Evolutionary conservation across 2,113 vertebrate species (phyloP).

Genomic region (Psammodynastes pulverulentus): DNA sequence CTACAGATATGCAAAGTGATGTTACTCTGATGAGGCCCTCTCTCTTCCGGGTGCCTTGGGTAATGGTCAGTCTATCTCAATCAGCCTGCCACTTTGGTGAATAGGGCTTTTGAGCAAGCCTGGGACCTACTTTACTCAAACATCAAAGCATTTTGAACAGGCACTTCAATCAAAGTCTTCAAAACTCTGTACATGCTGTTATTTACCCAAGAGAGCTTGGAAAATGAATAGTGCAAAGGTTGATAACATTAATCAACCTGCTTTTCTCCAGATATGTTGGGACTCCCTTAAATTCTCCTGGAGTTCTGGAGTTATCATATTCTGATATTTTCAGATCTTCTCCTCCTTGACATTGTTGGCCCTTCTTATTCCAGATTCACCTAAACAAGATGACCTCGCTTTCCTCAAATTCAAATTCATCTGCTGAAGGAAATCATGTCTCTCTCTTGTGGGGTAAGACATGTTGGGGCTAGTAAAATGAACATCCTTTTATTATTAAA

Average conservation of each 20-base stretch:
- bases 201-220: background rate
- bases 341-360: background rate
- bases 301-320: background rate
- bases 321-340: background rate
- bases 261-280: background rate
- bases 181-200: background rate
- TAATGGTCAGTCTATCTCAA: background rate
- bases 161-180: background rate
- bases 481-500: background rate
- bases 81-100: background rate
- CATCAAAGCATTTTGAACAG: background rate
- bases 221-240: background rate
- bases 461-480: background rate
- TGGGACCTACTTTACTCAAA: background rate
- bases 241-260: background rate
- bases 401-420: rapidly evolving
- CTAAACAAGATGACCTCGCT: background rate
- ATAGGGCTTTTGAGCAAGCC: background rate
- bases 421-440: rapidly evolving
- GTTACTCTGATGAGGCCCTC: background rate
- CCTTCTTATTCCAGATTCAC: background rate
- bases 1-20: background rate
- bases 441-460: slow-evolving; percentile 44
- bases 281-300: background rate
- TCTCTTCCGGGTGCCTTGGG: background rate